Evolutionary conservation across 2,113 vertebrate genomes (phyloP).

Genomic region (Thamnophis sirtalis): DNA sequence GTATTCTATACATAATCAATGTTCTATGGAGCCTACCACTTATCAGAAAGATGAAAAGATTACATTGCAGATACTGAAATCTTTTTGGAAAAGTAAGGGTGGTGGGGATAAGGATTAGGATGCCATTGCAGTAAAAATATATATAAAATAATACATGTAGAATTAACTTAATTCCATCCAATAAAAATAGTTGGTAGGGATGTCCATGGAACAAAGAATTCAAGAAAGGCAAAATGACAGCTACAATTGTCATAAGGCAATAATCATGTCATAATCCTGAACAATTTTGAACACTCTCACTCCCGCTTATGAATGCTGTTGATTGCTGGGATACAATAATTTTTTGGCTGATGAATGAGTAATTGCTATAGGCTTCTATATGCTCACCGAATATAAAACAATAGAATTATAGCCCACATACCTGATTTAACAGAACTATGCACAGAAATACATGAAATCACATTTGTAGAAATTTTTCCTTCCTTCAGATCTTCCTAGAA

Average conservation of each 20-base stretch:
- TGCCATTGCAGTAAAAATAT: neutral
- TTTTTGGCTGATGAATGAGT: neutral
- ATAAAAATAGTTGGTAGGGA: neutral
- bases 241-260: neutral
- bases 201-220: neutral
- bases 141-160: neutral
- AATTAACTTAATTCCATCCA: neutral
- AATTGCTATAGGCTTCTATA: fast-evolving
- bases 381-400: neutral
- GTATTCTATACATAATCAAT: neutral
- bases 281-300: neutral
- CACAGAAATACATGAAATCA: neutral
- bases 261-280: neutral
- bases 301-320: neutral
- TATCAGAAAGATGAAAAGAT: neutral
- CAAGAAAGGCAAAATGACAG: neutral
- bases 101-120: neutral
- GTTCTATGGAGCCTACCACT: neutral
- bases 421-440: neutral
- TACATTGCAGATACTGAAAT: neutral
- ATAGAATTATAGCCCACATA: neutral
- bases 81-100: neutral
- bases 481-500: neutral
- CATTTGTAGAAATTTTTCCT: neutral
- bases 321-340: neutral